A percentile compares a stretch with the other conserved stretches of the same genome.
These are phyloP conservation scores for Todus mexicanus DNA, from an alignment of 2,797 vertebrate genomes.

Conservation along the genomic window DNA sequence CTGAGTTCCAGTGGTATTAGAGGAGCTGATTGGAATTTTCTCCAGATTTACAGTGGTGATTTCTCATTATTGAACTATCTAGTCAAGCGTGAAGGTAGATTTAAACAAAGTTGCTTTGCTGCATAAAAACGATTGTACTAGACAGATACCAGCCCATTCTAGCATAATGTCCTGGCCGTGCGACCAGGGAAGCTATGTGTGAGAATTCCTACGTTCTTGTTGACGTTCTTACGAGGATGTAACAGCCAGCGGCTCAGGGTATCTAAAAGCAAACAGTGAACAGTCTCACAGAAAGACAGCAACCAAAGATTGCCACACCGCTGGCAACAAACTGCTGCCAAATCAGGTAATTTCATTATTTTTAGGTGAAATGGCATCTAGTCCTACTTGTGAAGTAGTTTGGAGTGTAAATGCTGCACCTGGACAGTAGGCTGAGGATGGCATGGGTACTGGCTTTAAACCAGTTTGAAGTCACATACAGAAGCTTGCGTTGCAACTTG, in stretches of 20 bases:
- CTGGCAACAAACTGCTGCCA: background rate
- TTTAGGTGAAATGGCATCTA: background rate
- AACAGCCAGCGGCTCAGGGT: background rate
- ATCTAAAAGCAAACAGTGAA: background rate
- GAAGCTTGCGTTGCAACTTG: background rate
- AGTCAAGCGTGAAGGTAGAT: background rate
- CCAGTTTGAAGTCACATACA: background rate
- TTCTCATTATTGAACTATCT: background rate
- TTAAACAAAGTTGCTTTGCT: background rate
- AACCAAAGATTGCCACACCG: background rate
- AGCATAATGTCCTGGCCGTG: background rate
- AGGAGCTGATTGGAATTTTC: background rate
- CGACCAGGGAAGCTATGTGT: background rate
- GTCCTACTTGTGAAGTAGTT: background rate
- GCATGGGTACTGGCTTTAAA: background rate
- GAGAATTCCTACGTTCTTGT: background rate
- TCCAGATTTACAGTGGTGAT: background rate
- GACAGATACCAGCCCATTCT: too few relatives aligned
- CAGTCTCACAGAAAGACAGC: background rate
- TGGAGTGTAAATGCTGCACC: background rate
- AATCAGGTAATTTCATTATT: background rate
- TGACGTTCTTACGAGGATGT: background rate
- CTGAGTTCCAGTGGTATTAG: background rate
- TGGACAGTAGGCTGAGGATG: background rate
- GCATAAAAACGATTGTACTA: background rate